Base-by-base conservation (phyloP, 2,888 invertebrate species). In the Auanema sp. region DNA sequence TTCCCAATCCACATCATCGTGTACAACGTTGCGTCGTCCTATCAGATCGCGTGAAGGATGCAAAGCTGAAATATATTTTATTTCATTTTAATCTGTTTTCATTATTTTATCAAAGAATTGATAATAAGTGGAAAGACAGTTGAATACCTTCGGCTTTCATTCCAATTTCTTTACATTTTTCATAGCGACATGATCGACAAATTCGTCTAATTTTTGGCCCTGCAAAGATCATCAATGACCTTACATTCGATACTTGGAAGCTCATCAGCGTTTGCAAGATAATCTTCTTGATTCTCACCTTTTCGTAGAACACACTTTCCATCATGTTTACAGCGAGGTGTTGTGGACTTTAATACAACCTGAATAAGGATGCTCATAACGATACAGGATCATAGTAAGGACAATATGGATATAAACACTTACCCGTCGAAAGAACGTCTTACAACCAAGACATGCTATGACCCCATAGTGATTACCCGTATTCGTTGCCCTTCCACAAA, bases 381-480 rank as follows among this genome's bases (percentile, higher is more conserved):
- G 16, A 33, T 42, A n/a, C n/a, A 24, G 53, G 24, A 52, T 52
- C 24, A 52, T 24, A 23, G 8, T 6, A 23, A n/a, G 8, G n/a
- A 10, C 8, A 52, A 23, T 23, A 21, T 5, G 52, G 21, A n/a
- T 52, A 23, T n/a, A 21, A 60, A 11, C n/a, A 59, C 63, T 12
- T 3, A 72, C 72, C 42, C 72, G 58, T 12, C 72, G 64, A 49
- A 72, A 72, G 58, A 72, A 72, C 6, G 72, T 69, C 24, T 72
- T 72, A 51, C 72, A 72, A 12, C 72, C 72, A 5, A 72, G 67
- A 63, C 70, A 73, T n/a, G 68, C 65, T 14, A 60, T 67, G 23
- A 72, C 72, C 50, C 71, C 72, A 54, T 74, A 74, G 56, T 74
- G 74, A 24, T 72, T 69, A 14, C 74, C 74, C 0, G 74, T 74